Evolutionary conservation across 2,797 vertebrate species (phyloP).

Genomic region (Tiaroga cobitis): DNA sequence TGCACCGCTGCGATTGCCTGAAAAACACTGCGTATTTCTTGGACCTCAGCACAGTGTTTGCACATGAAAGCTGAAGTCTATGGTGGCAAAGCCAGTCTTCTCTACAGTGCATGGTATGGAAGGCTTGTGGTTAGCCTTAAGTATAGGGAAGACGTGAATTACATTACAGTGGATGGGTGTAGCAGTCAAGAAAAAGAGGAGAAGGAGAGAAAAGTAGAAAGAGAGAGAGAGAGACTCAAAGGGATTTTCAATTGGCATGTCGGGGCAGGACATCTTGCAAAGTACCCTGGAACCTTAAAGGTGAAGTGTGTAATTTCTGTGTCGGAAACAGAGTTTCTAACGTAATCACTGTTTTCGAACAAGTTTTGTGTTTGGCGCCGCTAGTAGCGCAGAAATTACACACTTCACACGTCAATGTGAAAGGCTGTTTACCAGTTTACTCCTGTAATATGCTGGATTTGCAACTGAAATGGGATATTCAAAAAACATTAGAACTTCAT

Average conservation of each 20-base stretch:
- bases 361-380: background rate
- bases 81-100: slow-evolving; percentile 39
- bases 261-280: slow-evolving; percentile 11
- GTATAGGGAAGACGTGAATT: slow-evolving; percentile 55
- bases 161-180: slow-evolving; percentile 54
- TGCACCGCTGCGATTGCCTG: background rate
- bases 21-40: slow-evolving; percentile 36
- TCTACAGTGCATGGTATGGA: slow-evolving; percentile 47
- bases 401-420: background rate
- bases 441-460: background rate
- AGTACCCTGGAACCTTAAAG: slow-evolving; percentile 15
- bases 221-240: slow-evolving; percentile 9
- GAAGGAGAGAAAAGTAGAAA: slow-evolving; percentile 17
- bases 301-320: background rate
- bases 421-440: background rate
- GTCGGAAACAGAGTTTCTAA: background rate
- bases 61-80: slow-evolving; percentile 46
- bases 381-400: background rate
- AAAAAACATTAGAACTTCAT: background rate
- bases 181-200: slow-evolving; percentile 34
- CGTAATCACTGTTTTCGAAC: background rate
- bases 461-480: background rate
- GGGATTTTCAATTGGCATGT: slow-evolving; percentile 27
- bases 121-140: slow-evolving; percentile 58
- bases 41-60: slow-evolving; percentile 46